Percentiles rank a stretch among this genome's conserved stretches.
These are phyloP conservation scores for Tokudaia muenninki DNA, from an alignment of 2,797 vertebrate species.

Conservation along the genomic window DNA sequence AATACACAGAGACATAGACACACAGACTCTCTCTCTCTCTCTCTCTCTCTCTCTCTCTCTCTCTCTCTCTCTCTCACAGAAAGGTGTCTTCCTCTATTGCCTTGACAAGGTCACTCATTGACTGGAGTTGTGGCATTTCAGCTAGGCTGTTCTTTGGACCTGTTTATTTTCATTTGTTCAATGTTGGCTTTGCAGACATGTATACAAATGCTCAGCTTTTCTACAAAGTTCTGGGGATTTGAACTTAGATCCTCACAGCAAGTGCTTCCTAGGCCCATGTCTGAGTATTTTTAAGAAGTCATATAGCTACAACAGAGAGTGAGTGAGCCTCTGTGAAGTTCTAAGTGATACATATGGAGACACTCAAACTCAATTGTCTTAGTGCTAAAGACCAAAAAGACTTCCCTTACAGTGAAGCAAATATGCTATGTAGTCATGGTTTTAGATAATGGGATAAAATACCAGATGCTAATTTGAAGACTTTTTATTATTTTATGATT, in stretches of 20 bases:
- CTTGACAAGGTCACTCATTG: background rate
- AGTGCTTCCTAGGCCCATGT: background rate
- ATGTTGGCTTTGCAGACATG: background rate
- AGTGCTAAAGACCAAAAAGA: background rate
- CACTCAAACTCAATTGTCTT: background rate
- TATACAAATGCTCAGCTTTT: background rate
- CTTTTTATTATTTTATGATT: slow-evolving; percentile 75
- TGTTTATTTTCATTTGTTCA: background rate
- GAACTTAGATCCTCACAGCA: background rate
- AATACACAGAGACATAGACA: background rate
- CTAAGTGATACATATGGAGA: background rate
- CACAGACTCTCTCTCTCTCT: background rate
- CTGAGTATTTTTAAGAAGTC: slow-evolving; percentile 32
- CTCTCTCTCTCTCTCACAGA: background rate
- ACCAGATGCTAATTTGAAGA: slow-evolving; percentile 51
- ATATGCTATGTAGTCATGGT: slow-evolving; percentile 31
- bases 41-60: too few species aligned
- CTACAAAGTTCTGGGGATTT: background rate
- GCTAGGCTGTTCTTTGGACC: background rate
- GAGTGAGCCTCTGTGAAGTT: slow-evolving; percentile 24
- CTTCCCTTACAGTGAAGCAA: slow-evolving; percentile 30
- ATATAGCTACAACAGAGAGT: background rate
- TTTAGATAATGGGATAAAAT: slow-evolving; percentile 54
- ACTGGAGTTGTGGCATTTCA: background rate
- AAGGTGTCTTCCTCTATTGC: background rate